Evolutionary conservation across 2,888 invertebrate genomes (phyloP).

Genomic region (Pseudococcus viburni): DNA sequence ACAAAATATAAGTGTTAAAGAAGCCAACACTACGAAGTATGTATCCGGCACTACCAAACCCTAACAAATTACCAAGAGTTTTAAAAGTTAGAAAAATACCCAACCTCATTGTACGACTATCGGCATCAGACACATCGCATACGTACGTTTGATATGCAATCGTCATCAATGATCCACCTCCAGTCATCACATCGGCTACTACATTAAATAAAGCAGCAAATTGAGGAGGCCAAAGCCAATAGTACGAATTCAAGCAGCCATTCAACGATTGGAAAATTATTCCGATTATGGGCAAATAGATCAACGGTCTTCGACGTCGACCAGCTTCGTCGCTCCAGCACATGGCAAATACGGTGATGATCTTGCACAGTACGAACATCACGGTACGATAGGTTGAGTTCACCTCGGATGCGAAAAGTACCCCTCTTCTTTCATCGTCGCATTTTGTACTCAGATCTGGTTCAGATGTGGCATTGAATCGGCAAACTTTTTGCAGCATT

Average conservation of each 20-base stretch:
- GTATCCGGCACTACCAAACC: slow-evolving; percentile 12
- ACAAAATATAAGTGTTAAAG: slow-evolving; percentile 7
- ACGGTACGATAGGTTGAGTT: background rate
- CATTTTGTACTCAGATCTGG: slow-evolving; percentile 58
- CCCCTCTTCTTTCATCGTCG: slow-evolving; percentile 24
- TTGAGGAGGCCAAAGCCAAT: slow-evolving; percentile 68
- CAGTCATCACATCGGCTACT: background rate
- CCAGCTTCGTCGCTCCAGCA: slow-evolving; percentile 41
- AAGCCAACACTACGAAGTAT: slow-evolving; percentile 38
- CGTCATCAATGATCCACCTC: background rate
- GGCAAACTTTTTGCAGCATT: slow-evolving; percentile 52
- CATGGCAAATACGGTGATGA: background rate
- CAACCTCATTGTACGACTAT: slow-evolving; percentile 36
- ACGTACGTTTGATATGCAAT: slow-evolving; percentile 4
- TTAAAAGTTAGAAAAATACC: background rate
- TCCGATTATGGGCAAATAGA: slow-evolving; percentile 67
- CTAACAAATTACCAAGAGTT: background rate
- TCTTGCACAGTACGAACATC: background rate
- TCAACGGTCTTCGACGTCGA: slow-evolving; percentile 67
- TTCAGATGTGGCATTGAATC: background rate
- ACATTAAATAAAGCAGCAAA: background rate
- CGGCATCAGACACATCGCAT: background rate
- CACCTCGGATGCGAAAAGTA: background rate
- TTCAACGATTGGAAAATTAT: slow-evolving; percentile 68
- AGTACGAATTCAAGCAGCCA: slow-evolving; percentile 68